Base-by-base conservation (phyloP, 2,797 vertebrate genomes). In the Coendou prehensilis region DNA sequence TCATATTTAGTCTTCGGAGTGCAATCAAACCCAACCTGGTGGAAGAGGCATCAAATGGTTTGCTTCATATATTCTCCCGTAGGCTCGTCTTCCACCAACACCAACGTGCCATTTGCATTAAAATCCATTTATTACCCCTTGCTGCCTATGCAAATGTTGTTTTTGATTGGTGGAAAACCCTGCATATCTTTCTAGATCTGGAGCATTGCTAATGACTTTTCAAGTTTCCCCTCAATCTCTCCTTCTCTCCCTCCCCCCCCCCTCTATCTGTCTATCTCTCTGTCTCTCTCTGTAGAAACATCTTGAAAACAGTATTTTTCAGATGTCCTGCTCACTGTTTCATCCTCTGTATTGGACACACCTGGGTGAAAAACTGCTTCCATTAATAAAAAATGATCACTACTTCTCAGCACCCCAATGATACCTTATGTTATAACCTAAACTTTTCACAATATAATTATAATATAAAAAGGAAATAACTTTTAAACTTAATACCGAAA, bases 1-100 rank as follows among this genome's bases (percentile, higher is more conserved):
- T 84, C 28, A 28, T 76, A 41, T 71, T 80, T 80, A 11, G 83
- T 80, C 63, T 94, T 94, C 37, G 79, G 84, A 97, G 50, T 61
- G 78, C 9, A 90, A 57, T 22, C 52, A 81, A 54, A 33, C 30
- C 37, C 45, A 75, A 45, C 54, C 56, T 95, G 79, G 47, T 52
- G 81, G 75, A 64, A 90, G 33, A 80, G 22, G 6, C 45, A 59
- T 45, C 9, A 17, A 37, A 11, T n/a, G 10, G 30, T 18, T 26
- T 17, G 17, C 59, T 47, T 87, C 5, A 11, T 23, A 10, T 14
- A 50, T 76, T 88, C 5, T 84, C 6, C 15, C n/a, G 1, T 59
- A 63, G 1, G 1, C 17, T 63, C 2, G 22, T 14, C 45, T 84
- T 9, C 41, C 18, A 80, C 28, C 69, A 75, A n/a, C 15, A 79